Base-by-base conservation (phyloP, 2,113 vertebrate genomes). In the Manacus vitellinus region DNA sequence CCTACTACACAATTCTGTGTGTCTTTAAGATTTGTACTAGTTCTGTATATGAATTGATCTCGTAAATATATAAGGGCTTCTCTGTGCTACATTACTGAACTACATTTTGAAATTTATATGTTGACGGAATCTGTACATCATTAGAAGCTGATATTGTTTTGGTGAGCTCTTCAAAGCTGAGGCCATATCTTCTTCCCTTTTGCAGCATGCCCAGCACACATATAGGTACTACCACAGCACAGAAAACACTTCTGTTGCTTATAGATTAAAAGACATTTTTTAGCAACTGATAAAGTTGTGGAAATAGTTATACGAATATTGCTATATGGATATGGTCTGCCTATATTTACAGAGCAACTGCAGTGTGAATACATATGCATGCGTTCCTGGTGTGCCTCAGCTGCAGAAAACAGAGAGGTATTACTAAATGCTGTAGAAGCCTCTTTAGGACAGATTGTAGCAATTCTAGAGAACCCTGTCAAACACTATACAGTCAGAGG, bases 341-440 rank as follows among this genome's bases (percentile, higher is more conserved):
- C 84, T 78, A 63, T 23, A 46, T 70, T 85, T 89, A 73, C 31
- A 61, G 54, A 89, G n/a, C 31, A 72, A 72, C 31, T 55, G 62
- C 41, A 59, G 66, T 30, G 54, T 78, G 47, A 89, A 95, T 95
- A 91, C 77, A 91, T 89, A 62, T 71, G 85, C 59, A 66, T 80
- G 78, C 37, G 15, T 35, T 86, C 39, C 74, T 92, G 59, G 37
- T 51, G 43, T 2, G 2, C 43, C 33, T 46, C 87, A 70, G 59
- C 59, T 85, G 74, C 83, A 92, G 92, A 88, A 85, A 90, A 66
- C 41, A 70, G 35, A 74, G 79, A 88, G 43, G 30, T 90, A 80
- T 63, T 90, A 54, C 51, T 88, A 91, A 88, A 90, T 74, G 68
- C 25, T 35, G 9, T 77, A 76, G 86, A 92, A 85, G 19, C 39